These are phyloP conservation scores for Petrosia ficiformis DNA, from an alignment of 37 sponge, comb jelly and placozoan species.

Conservation along the genomic window DNA sequence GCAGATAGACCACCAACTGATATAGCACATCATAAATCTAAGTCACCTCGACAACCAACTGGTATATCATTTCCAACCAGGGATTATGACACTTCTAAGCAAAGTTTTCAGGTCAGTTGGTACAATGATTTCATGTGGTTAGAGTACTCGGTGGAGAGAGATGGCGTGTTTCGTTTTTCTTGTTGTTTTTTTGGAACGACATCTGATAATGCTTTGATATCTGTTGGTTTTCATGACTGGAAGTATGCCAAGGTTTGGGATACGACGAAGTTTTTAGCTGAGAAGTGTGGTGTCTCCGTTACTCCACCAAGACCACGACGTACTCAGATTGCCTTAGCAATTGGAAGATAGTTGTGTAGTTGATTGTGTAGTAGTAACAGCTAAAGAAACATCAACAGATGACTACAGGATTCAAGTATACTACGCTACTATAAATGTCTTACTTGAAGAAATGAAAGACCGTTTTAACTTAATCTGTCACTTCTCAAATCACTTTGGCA, in stretches of 20 bases:
- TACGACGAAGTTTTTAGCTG: background rate
- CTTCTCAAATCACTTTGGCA: conserved; percentile 7
- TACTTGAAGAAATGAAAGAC: conserved; percentile 9
- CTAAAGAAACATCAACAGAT: conserved; percentile 1
- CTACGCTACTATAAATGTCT: background rate
- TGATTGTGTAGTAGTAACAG: background rate
- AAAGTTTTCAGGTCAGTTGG: too few relatives aligned
- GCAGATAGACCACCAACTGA: too few relatives aligned
- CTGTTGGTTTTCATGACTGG: too few relatives aligned
- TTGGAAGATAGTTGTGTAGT: conserved; percentile 8
- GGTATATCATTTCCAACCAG: too few relatives aligned
- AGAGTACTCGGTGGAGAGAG: too few relatives aligned
- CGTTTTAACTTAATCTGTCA: conserved; percentile 13
- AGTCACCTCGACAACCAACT: too few relatives aligned
- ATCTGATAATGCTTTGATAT: too few relatives aligned
- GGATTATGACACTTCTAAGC: too few relatives aligned
- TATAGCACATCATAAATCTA: too few relatives aligned
- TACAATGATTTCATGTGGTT: too few relatives aligned
- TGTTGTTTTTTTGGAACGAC: too few relatives aligned
- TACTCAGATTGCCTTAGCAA: conserved; percentile 4
- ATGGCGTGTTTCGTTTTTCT: too few relatives aligned
- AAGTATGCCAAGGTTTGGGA: conserved; percentile 19
- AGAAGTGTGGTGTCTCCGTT: background rate
- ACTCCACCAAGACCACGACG: conserved; percentile 10
- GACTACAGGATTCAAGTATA: conserved; percentile 23